These are phyloP conservation scores for Heliconius congener DNA, from an alignment of 1,140 invertebrate species.

Conservation along the genomic window DNA sequence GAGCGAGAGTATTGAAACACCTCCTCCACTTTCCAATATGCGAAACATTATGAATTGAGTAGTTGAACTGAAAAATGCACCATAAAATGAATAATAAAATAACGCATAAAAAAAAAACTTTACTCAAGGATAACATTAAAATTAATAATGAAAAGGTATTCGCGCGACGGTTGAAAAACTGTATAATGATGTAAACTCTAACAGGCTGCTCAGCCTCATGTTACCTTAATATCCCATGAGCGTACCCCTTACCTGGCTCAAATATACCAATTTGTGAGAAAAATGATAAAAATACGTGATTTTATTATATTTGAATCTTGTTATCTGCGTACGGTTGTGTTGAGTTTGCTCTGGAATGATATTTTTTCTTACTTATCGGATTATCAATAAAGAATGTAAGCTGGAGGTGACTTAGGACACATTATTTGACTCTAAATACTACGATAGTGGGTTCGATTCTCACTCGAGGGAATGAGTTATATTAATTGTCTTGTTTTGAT, in stretches of 20 bases:
- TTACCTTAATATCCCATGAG: constrained; percentile 20
- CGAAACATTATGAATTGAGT: neutral
- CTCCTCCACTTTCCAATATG: neutral
- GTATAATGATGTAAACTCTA: neutral
- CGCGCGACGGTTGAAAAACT: neutral
- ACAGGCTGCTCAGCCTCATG: neutral
- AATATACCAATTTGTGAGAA: constrained; percentile 4
- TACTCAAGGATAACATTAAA: neutral
- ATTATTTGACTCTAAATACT: too few species aligned
- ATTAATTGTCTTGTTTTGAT: too few species aligned
- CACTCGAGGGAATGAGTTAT: too few species aligned
- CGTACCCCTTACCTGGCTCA: constrained; percentile 12
- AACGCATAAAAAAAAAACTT: too few species aligned
- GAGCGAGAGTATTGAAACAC: neutral
- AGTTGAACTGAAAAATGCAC: neutral
- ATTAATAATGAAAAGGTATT: constrained; percentile 2
- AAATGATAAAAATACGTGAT: constrained; percentile 21
- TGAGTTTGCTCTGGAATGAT: neutral
- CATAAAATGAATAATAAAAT: neutral
- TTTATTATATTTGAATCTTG: constrained; percentile 3
- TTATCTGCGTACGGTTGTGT: neutral
- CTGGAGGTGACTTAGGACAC: too few species aligned
- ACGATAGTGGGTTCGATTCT: too few species aligned
- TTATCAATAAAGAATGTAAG: too few species aligned
- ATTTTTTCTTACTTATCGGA: neutral